phyloP scores from a whole-genome alignment of 1,140 invertebrate genomes.

The Asbolus verrucosus region DNA sequence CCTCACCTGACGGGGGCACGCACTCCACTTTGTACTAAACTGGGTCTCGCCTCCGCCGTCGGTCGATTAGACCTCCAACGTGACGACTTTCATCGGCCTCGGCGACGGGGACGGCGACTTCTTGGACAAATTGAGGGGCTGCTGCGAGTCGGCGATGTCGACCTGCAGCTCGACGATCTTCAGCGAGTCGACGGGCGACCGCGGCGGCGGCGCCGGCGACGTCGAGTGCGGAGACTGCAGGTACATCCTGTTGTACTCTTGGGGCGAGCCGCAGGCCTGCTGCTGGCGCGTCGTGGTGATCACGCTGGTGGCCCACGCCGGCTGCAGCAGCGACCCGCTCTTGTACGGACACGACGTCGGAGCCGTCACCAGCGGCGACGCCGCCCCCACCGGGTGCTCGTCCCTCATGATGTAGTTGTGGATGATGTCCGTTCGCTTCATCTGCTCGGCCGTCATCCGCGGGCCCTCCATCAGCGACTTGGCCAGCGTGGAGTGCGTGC shows the following conservation, averaged over 20 bases:
- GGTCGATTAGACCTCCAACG: conserved; percentile 69
- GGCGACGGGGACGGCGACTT: conserved; percentile 86
- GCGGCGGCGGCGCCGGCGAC: conserved; percentile 66
- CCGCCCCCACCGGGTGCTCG: conserved; percentile 63
- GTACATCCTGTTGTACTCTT: conserved; percentile 64
- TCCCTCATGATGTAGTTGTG: conserved; percentile 89
- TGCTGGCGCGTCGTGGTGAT: conserved; percentile 65
- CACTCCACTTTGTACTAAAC: conserved; percentile 63
- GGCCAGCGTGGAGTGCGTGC: conserved; percentile 87
- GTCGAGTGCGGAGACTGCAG: conserved; percentile 67
- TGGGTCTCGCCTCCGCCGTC: conserved; percentile 37
- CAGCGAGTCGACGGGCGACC: conserved; percentile 68
- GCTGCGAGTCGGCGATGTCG: conserved; percentile 82
- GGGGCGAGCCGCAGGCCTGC: conserved; percentile 49
- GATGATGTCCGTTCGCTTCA: conserved; percentile 89
- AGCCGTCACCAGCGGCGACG: conserved; percentile 59
- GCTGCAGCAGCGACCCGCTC: conserved; percentile 57
- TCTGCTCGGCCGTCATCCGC: conserved; percentile 87
- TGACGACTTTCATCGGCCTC: conserved; percentile 70
- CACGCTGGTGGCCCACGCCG: conserved; percentile 64
- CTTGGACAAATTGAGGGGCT: conserved; percentile 89
- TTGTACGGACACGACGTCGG: conserved; percentile 64
- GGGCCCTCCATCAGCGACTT: conserved; percentile 90
- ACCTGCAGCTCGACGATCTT: conserved; percentile 83
- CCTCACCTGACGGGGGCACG: conserved; percentile 27